Conservation (phyloP, 2,113 vertebrate genomes). For the Okapia johnstoni region DNA sequence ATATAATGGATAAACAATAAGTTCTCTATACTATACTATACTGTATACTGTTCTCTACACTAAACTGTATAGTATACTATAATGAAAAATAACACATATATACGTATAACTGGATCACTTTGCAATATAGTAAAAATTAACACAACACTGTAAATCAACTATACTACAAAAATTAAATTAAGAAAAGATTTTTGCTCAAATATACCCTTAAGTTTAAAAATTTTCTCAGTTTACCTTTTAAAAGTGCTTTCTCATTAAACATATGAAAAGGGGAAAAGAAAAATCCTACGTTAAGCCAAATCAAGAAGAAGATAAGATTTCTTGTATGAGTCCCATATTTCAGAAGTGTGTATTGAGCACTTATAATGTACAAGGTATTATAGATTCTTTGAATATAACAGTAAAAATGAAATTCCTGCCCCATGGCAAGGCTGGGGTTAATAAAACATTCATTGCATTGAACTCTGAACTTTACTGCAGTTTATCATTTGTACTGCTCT, state of each 20-base stretch:
- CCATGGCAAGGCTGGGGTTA: background rate
- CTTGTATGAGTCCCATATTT: background rate
- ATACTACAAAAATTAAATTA: background rate
- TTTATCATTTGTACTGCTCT: background rate
- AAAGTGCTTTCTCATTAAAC: background rate
- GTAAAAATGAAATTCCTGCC: background rate
- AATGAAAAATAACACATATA: background rate
- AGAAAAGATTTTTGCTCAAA: background rate
- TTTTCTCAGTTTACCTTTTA: background rate
- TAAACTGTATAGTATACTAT: background rate
- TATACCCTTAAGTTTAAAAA: background rate
- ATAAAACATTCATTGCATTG: background rate
- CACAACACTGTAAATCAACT: background rate
- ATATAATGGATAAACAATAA: background rate
- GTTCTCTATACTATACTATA: background rate
- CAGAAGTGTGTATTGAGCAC: background rate
- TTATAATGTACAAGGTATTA: background rate
- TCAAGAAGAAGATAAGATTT: background rate
- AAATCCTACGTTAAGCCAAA: background rate
- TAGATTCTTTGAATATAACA: background rate
- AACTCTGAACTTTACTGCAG: background rate
- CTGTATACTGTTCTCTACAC: background rate
- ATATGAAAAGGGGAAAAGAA: background rate
- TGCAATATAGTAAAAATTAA: background rate
- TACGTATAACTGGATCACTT: background rate